Base-by-base conservation (phyloP, 1,140 invertebrate species). In the Musca vetustissima region DNA sequence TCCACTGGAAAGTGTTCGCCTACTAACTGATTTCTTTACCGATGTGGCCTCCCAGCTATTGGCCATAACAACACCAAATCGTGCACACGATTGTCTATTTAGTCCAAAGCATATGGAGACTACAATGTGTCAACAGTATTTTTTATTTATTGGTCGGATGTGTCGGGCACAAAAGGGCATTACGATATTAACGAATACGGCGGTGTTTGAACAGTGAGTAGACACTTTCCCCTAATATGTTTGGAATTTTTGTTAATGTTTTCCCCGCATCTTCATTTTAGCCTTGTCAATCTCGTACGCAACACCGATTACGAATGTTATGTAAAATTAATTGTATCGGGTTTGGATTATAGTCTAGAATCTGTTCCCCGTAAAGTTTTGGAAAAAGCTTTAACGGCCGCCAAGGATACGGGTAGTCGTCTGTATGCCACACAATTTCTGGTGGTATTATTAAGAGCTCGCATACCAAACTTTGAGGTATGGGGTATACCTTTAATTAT, bases 111-210 rank as follows among this genome's bases (percentile, higher is more conserved):
- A 93, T 78, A 89, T 98, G 85, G 87, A 89, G 61, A 93, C 90
- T 71, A 96, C 94, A 6, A 91, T 95, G 79, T 93, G 93, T 80
- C 94, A 97, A 81, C 91, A 92, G 81, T 98, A 98, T 84, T 98
- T 98, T 80, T 84, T 98, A 2, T 93, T 97, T 75, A 88, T 98
- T 61, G 96, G 96, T 1, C 90, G 93, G 71, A 85, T 98, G 66
- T 94, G 91, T 69, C 89, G 90, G 57, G 88, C 88, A n/a, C 84
- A 85, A 48, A 87, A 88, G 59, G 95, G 95, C 1, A 85, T 90
- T 28, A 86, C 86, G 66, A 84, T 91, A 68, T 88, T 98, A 15
- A 91, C 93, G 55, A 89, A 89, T 70, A 89, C 91, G 17, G 89
- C 90, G 57, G 86, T 97, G 65, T 91, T 94, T 77, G 88, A 92